Evolutionary conservation across 2,113 vertebrate genomes (phyloP), one percentile per base, ranked within the genome.

Genomic region (Bufo bufo): DNA sequence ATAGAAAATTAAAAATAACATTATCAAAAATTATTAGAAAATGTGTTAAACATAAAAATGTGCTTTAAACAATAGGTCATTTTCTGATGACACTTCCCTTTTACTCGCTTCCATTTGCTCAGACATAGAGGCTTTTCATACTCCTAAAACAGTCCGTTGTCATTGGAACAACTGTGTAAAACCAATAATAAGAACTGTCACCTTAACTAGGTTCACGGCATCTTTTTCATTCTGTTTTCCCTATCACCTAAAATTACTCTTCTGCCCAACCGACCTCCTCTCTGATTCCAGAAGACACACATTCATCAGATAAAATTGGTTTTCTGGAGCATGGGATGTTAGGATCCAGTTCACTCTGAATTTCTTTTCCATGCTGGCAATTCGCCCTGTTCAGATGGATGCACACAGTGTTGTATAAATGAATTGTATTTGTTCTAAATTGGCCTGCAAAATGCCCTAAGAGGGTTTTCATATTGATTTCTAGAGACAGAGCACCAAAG

Each of bases 401-500:
- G 61, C 50, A 74, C 61, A 80, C 77, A 50, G 72, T 80, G 85
- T 47, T 87, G 75, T 80, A 87, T 79, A 87, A 87, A 87, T 87
- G 85, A 86, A 77, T 86, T 86, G 61, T 54, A 80, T 79, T 71
- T 87, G 77, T 87, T 87, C 77, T 87, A 87, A 87, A 87, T 56
- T 87, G 63, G 63, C 50, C 85, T 66, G 85, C 61, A 80, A 69
- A 86, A 86, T 69, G 65, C 77, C 77, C 63, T 69, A 80, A 79
- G 49, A 71, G 61, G 85, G 77, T 87, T 80, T 80, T 80, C 23
- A n/a, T 65, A 87, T 87, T 80, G 85, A 80, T 87, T 87, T 87
- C 77, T 50, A 19, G 63, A 87, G 77, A 80, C 85, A 87, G 85
- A 79, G 77, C n/a, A 80, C 85, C 77, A 69, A 16, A 80, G 59